Evolutionary conservation across 64 coral and sea anemone species (phyloP), one percentile per base, ranked within the genome.

Genomic region (Trachythela sp.): DNA sequence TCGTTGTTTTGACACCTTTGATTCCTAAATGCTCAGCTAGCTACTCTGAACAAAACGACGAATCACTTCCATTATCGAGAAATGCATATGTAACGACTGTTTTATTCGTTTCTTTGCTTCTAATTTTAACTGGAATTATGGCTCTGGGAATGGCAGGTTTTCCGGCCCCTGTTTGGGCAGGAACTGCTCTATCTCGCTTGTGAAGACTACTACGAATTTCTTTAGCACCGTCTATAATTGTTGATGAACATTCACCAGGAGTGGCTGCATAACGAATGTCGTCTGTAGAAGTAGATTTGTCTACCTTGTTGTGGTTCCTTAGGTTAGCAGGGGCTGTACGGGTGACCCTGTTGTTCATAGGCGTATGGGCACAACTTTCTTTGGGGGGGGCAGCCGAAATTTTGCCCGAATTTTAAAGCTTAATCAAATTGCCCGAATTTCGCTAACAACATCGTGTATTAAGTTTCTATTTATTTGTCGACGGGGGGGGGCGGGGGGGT

Each of bases 11-110:
- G 7, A 80, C 26, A 9, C 33, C 75, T 80, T 80, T 39, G 31
- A 80, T 80, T 0, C 75, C 30, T 0, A 80, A 30, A 11, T 30
- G 6, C 33, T 80, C 75, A 4, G 38, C 75, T 36, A 80, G 33
- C 0, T 36, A 11, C 75, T 80, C 8, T 6, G 75, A 36, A 37
- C 75, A 80, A 37, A 80, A 80, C 37, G 75, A 37, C 75, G 4
- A 80, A 37, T 80, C 75, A 80, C 75, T 80, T 9, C 75, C 32
- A 18, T 80, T 80, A 22, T 80, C 75, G 4, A 80, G 32, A 80
- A 80, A 80, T 39, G 75, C 75, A 37, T 80, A 80, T 4, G 15
- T 80, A 34, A 80, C 9, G 38, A 80, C 75, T 18, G 75, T 80
- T 30, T 80, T 80, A 37, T 80, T 36, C 33, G 75, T 80, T 80